Evolutionary conservation across 2,888 invertebrate species (phyloP).

Genomic region (Leuctra nigra): DNA sequence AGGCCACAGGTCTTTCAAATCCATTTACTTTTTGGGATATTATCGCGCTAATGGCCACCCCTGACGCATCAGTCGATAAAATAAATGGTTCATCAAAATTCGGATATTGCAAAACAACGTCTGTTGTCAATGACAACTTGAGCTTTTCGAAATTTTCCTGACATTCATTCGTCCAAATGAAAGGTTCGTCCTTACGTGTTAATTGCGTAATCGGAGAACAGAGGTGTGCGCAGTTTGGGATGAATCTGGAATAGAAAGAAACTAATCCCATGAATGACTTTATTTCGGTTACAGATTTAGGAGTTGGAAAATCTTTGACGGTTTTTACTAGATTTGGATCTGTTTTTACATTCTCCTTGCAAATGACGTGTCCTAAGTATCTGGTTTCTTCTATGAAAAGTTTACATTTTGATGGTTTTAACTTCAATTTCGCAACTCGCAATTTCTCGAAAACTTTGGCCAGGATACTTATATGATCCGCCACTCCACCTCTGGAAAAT

Average conservation of each 20-base stretch:
- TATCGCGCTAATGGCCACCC: no score
- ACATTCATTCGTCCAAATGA: neutral
- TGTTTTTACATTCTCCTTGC: neutral
- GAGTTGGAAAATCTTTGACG: neutral
- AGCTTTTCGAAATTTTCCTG: neutral
- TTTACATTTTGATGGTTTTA: neutral
- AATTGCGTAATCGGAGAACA: neutral
- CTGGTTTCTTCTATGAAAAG: neutral
- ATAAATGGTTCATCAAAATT: constrained; percentile 25
- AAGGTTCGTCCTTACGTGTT: neutral
- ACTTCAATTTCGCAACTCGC: neutral
- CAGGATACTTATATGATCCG: neutral
- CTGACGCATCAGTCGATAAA: constrained; percentile 28
- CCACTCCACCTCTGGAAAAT: neutral
- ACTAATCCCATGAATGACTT: neutral
- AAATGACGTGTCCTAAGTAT: no score
- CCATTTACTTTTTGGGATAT: no score
- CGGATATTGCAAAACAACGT: constrained; percentile 18
- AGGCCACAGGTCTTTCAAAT: constrained; percentile 28
- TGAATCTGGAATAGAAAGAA: neutral
- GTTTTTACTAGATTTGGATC: neutral
- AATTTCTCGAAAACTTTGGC: neutral
- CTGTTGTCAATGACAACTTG: neutral
- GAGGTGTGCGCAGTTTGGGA: neutral
- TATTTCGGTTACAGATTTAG: neutral